A percentile compares a stretch with the other conserved stretches of the same genome.
Evolutionary conservation across 2,888 invertebrate genomes (phyloP).

Genomic region (Cosmopolites sordidus): DNA sequence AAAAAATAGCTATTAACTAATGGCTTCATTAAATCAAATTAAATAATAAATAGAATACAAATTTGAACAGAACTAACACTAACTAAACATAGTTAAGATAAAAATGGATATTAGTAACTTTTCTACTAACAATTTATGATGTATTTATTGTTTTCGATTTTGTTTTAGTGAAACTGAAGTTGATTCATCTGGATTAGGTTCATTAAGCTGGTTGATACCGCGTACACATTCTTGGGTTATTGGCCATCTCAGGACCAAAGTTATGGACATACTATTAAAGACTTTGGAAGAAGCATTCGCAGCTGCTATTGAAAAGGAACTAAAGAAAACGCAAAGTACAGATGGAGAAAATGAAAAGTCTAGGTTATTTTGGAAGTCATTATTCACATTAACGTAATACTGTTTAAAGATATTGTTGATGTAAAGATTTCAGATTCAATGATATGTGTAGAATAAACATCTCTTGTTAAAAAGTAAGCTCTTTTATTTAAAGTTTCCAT

Average conservation of each 20-base stretch:
- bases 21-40: too few relatives aligned
- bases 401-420: too few relatives aligned
- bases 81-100: too few relatives aligned
- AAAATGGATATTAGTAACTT: too few relatives aligned
- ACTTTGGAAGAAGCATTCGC: constrained; percentile 37
- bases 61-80: too few relatives aligned
- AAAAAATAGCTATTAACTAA: too few relatives aligned
- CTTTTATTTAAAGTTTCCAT: too few relatives aligned
- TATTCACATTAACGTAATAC: too few relatives aligned
- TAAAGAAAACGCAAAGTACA: constrained; percentile 9
- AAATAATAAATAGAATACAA: too few relatives aligned
- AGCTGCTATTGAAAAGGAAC: constrained; percentile 34
- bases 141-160: constrained; percentile 1
- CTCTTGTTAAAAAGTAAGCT: too few relatives aligned
- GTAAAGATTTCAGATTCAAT: too few relatives aligned
- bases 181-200: constrained; percentile 41
- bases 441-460: too few relatives aligned
- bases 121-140: background rate
- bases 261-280: constrained; percentile 35
- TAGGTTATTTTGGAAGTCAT: constrained; percentile 13
- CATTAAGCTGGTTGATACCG: constrained; percentile 41
- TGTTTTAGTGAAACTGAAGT: constrained; percentile 42
- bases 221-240: constrained; percentile 39
- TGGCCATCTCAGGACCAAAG: constrained; percentile 39
- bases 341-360: constrained; percentile 10